phyloP scores from a whole-genome alignment of 2,797 vertebrate genomes.

The Nasua narica region DNA sequence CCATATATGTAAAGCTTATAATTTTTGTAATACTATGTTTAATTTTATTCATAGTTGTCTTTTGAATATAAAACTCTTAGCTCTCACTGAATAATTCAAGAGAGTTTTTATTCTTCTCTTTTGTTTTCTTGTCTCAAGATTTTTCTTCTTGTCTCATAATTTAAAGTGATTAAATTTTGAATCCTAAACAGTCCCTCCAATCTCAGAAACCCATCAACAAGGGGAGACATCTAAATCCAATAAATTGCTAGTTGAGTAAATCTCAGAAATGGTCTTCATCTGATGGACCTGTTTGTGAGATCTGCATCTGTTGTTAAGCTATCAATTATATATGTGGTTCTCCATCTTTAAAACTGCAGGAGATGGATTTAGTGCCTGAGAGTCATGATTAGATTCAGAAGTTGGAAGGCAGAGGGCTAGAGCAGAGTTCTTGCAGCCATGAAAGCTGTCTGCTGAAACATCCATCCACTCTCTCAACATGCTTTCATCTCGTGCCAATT shows the following conservation, averaged over 20 bases:
- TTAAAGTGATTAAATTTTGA: not conserved
- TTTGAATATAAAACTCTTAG: slow-evolving; percentile 42
- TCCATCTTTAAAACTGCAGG: slow-evolving; percentile 51
- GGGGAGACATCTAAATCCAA: not conserved
- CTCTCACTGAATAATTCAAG: not conserved
- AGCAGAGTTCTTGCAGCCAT: not conserved
- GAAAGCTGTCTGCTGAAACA: not conserved
- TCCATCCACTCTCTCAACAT: not conserved
- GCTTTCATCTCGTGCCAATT: not conserved
- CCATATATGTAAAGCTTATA: not conserved
- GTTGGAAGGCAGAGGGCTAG: not conserved
- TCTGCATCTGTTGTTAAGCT: not conserved
- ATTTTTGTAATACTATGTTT: not conserved
- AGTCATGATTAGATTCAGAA: not conserved
- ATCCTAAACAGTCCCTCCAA: not conserved
- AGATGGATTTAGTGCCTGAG: not conserved
- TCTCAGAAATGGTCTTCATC: not conserved
- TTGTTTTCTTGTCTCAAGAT: not conserved
- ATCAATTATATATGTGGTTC: not conserved
- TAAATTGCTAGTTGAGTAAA: not conserved
- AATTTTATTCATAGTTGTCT: not conserved
- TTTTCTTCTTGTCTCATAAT: not conserved
- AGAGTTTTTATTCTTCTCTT: not conserved
- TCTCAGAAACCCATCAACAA: not conserved
- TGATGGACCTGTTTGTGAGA: not conserved